Conservation (phyloP, 1,140 invertebrate genomes). For the Cotesia chilonis region DNA sequence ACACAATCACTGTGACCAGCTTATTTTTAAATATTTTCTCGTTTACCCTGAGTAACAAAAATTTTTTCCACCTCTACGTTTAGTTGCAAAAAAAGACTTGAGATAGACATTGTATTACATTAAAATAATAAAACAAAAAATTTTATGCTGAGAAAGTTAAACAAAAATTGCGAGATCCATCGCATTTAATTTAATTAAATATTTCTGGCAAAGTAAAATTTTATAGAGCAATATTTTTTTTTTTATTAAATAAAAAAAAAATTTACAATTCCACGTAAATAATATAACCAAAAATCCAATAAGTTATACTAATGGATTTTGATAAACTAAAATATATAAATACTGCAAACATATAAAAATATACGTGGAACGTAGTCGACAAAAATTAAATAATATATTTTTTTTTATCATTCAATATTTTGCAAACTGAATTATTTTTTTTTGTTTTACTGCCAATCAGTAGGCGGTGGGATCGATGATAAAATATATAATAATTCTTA, state of each 20-base stretch:
- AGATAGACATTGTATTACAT: too few relatives aligned
- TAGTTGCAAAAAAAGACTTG: too few relatives aligned
- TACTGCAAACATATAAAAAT: neutral
- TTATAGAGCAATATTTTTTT: too few relatives aligned
- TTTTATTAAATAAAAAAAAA: too few relatives aligned
- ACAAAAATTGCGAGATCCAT: too few relatives aligned
- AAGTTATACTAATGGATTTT: slow-evolving; percentile 1
- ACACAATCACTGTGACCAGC: slow-evolving; percentile 13
- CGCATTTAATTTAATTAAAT: too few relatives aligned
- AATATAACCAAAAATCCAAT: neutral
- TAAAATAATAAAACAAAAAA: too few relatives aligned
- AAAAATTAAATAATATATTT: neutral
- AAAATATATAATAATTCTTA: slow-evolving; percentile 25
- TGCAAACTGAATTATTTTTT: slow-evolving; percentile 13
- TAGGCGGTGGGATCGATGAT: slow-evolving; percentile 30
- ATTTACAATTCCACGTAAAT: too few relatives aligned
- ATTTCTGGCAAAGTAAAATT: too few relatives aligned
- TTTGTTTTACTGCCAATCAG: slow-evolving; percentile 9
- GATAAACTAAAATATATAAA: neutral
- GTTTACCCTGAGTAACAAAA: slow-evolving; percentile 52
- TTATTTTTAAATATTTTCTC: slow-evolving; percentile 38
- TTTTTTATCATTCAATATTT: neutral
- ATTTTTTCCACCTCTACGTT: slow-evolving; percentile 32
- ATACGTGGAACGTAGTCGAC: slow-evolving; percentile 9
- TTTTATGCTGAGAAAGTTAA: too few relatives aligned